Base-by-base conservation (phyloP, 64 coral and sea anemone genomes). In the Astreopora myriophthalma region DNA sequence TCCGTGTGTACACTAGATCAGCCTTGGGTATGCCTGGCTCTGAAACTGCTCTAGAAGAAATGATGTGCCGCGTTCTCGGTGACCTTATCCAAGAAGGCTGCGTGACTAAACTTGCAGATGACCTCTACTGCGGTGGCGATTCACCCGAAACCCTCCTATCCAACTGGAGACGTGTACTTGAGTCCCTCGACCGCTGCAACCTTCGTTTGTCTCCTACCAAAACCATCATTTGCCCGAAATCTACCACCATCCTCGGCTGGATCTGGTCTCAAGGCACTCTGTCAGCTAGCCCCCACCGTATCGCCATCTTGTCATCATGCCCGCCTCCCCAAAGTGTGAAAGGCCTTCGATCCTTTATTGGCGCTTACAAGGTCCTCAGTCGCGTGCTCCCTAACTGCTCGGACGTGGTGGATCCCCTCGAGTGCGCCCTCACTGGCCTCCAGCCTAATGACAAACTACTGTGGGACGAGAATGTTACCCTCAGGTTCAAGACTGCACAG, bases 21-120 rank as follows among this genome's bases (percentile, higher is more conserved):
- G 89, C 89, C 5, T 74, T 91, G 89, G 89, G 89, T 1, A 89
- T 89, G 71, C 48, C 87, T 26, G 87, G 87, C 5, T 89, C 87
- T 5, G 71, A 89, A 31, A 91, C 89, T 3, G 78, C 78, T 2
- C 67, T 91, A 13, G 77, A 91, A 71, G 89, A 91, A 73, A 30
- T 91, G 25, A 91, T 91, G 89, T 91, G 76, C 40, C 76, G 89
- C 20, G 78, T 84, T 52, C 78, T 91, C 6, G 77, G 77, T 14
- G 76, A 82, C 42, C 17, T 91, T 17, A 32, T 84, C 7, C 77
- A 91, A 57, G 78, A 91, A 14, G 89, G 69, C 9, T 40, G 11
- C 25, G 70, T 76, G 6, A 79, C 48, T 6, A 92, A 86, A 65
- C 29, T 86, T 39, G 90, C 80, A 48, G 88, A 80, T 36, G n/a